Conservation (phyloP, 2,797 vertebrate genomes). For the Argyrosomus regius region DNA sequence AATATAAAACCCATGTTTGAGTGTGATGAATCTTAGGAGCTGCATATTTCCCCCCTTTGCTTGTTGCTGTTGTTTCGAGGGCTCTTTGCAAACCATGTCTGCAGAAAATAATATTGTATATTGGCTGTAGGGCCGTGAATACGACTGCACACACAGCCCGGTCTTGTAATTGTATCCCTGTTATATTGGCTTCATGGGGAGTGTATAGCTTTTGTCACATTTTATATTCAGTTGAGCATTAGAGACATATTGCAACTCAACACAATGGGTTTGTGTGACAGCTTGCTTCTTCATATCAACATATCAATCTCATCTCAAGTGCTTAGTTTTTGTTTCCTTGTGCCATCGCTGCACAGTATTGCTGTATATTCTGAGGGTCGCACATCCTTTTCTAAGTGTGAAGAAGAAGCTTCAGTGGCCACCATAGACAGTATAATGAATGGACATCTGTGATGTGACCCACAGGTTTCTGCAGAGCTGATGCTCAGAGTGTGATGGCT, state of each 20-base stretch:
- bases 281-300: conserved; percentile 13
- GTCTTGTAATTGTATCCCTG: conserved; percentile 34
- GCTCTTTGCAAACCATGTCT: neutral
- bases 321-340: conserved; percentile 9
- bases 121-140: conserved; percentile 31
- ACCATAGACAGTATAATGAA: neutral
- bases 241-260: neutral
- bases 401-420: too few species aligned
- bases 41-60: neutral
- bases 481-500: too few species aligned
- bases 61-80: conserved; percentile 1
- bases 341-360: neutral
- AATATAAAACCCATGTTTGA: neutral
- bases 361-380: too few species aligned
- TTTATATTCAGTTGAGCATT: conserved; percentile 13
- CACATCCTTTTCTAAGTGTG: too few species aligned
- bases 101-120: conserved; percentile 9
- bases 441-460: too few species aligned
- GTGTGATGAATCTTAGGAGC: neutral
- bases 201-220: conserved; percentile 6
- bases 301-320: conserved; percentile 18
- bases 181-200: conserved; percentile 23
- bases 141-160: conserved; percentile 7
- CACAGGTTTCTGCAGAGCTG: too few species aligned
- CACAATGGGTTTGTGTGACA: conserved; percentile 17